phyloP scores from a whole-genome alignment of 2,113 vertebrate species.

The Lepus americanus region DNA sequence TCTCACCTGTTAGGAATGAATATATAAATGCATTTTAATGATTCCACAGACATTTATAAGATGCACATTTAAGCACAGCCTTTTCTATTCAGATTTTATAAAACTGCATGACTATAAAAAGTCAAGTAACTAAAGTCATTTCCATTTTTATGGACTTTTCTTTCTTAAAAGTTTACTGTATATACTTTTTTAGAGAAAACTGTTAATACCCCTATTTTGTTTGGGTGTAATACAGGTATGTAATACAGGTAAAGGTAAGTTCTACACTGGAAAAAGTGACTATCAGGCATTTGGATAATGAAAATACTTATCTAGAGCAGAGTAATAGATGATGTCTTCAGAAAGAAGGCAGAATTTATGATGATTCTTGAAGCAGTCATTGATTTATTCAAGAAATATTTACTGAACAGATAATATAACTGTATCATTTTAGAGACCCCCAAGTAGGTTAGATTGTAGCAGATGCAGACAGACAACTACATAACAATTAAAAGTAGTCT shows the following conservation, averaged over 20 bases:
- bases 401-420: background rate
- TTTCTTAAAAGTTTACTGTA: background rate
- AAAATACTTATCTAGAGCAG: background rate
- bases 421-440: background rate
- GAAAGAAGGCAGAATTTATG: background rate
- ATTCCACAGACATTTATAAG: background rate
- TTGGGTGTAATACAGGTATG: background rate
- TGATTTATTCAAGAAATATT: background rate
- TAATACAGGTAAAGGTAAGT: background rate
- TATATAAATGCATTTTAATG: background rate
- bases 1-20: background rate
- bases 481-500: background rate
- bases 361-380: background rate
- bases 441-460: background rate
- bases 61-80: background rate
- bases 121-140: background rate
- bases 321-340: background rate
- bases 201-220: background rate
- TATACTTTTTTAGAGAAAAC: background rate
- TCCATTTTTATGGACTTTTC: background rate
- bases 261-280: background rate
- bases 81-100: slow-evolving; percentile 16
- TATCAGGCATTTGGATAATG: background rate
- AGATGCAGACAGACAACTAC: background rate
- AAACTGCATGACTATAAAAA: background rate